phyloP scores from a whole-genome alignment of 1,140 invertebrate genomes.

The Oncopodura yosiiana region DNA sequence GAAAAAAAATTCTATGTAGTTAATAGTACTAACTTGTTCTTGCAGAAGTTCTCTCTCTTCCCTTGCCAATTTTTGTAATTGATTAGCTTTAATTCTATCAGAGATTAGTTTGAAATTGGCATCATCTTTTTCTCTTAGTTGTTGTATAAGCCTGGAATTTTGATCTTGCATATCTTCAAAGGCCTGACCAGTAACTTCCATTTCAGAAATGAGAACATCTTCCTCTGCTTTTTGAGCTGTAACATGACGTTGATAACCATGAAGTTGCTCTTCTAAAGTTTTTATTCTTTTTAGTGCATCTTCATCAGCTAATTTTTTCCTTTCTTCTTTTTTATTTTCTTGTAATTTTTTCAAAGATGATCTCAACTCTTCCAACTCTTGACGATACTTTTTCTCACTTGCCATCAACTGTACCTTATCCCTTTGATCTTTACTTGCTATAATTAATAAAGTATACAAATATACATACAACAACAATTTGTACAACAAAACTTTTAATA shows the following conservation, averaged over 20 bases:
- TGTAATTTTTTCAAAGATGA: conserved; percentile 72
- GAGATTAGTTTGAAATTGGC: conserved; percentile 99
- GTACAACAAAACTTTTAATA: no score
- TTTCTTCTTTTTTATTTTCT: conserved; percentile 83
- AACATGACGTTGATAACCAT: conserved; percentile 46
- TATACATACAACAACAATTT: no score
- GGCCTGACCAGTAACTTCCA: conserved; percentile 98
- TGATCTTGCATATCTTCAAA: conserved; percentile 99
- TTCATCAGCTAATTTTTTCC: conserved; percentile 86
- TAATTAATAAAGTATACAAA: no score
- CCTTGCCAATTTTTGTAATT: conserved; percentile 82
- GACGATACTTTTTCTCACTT: conserved; percentile 77
- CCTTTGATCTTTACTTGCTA: conserved; percentile 88
- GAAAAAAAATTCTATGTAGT: neutral
- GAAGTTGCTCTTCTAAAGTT: conserved; percentile 76
- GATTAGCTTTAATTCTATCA: conserved; percentile 93
- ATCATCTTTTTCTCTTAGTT: conserved; percentile 94
- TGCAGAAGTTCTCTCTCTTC: conserved; percentile 87
- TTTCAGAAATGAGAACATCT: conserved; percentile 92
- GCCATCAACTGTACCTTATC: conserved; percentile 96
- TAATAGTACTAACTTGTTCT: conserved; percentile 57
- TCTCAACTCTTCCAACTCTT: conserved; percentile 80
- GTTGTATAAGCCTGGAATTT: conserved; percentile 90
- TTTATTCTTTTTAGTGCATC: conserved; percentile 91
- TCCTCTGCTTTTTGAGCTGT: conserved; percentile 62